Evolutionary conservation across 1,140 invertebrate species (phyloP).

Genomic region (Branchinecta lynchi): DNA sequence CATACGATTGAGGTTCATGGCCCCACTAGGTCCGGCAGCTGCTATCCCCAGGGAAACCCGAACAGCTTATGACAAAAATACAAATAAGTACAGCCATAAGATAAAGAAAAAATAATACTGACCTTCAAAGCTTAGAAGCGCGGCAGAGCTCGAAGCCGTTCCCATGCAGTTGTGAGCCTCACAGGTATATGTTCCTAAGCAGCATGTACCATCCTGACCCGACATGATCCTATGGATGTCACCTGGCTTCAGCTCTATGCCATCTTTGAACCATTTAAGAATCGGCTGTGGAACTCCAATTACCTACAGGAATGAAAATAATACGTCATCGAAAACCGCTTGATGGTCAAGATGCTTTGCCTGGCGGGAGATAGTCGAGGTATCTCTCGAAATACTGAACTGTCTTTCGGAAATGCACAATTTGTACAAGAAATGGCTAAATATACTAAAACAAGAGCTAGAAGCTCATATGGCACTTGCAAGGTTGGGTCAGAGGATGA

Average conservation of each 20-base stretch:
- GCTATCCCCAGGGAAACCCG: not conserved
- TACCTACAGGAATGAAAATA: constrained; percentile 35
- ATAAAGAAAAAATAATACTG: not conserved
- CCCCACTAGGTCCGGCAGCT: too few species aligned
- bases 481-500: too few species aligned
- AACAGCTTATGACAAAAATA: not conserved
- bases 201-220: constrained; percentile 70
- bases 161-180: constrained; percentile 87
- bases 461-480: too few species aligned
- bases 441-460: too few species aligned
- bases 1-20: too few species aligned
- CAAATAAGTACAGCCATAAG: constrained; percentile 13
- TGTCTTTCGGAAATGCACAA: too few species aligned
- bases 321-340: too few species aligned
- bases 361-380: too few species aligned
- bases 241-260: constrained; percentile 66
- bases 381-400: too few species aligned
- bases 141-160: constrained; percentile 67
- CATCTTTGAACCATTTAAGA: constrained; percentile 82
- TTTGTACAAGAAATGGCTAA: too few species aligned
- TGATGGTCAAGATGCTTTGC: too few species aligned
- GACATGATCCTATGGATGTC: constrained; percentile 81
- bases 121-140: constrained; percentile 70
- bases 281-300: constrained; percentile 73
- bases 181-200: constrained; percentile 80